Evolutionary conservation across 2,113 vertebrate genomes (phyloP), one percentile per base, ranked within the genome.

Genomic region (Burhinus oedicnemus): DNA sequence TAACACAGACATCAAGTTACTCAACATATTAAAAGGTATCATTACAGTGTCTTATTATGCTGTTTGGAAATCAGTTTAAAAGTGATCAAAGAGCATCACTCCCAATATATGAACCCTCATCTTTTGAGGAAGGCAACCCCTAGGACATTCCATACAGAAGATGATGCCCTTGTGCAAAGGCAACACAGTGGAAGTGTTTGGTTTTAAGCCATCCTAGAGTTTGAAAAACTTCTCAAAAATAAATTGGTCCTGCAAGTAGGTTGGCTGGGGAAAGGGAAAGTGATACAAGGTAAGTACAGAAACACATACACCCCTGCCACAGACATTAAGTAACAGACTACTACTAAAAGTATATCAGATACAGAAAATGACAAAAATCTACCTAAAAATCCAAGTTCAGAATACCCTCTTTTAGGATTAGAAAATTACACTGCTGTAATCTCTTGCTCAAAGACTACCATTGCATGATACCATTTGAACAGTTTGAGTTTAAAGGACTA

Each of bases 171-270:
- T 47, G n/a, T 38, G 30, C 20, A 45, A 91, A 79, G 30, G 47
- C 38, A 84, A 60, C 36, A 60, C 36, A 71, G 55, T 26, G 78
- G 6, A 87, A 71, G 17, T 19, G 36, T 34, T 60, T 60, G 7
- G 42, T 69, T 71, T 91, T 38, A 93, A 83, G 32, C 16, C 42
- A 72, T 10, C 64, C 26, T 62, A 64, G 36, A 84, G 40, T 65
- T 38, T 61, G 30, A 90, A 91, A 92, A 42, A 66, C 42, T 87
- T 84, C 25, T 77, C 38, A 87, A 91, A 95, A 93, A 89, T 47
- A 52, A 84, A 74, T 58, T 91, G 79, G 60, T 78, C 61, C 42
- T 75, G 60, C 61, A 87, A 91, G 64, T 49, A 87, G 57, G 34
- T 65, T 92, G 77, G 12, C 44, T 90, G 62, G 51, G n/a, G 32